phyloP scores from a whole-genome alignment of 2,888 invertebrate species.

The Cryptus viduatorius region DNA sequence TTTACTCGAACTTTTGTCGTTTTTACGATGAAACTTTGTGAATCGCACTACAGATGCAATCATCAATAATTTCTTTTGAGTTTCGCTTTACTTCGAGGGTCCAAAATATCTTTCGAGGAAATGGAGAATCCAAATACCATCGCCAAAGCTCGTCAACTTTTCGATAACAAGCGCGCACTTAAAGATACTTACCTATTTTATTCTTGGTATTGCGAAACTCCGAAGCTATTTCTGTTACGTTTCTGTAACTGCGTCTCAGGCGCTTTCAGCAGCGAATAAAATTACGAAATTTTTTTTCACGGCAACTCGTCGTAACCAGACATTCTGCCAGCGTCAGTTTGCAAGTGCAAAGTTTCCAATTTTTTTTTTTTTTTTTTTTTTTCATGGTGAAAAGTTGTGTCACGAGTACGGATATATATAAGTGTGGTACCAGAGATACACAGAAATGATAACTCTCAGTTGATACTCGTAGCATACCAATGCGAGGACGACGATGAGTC shows the following conservation, averaged over 20 bases:
- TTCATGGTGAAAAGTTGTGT: slow-evolving; percentile 13
- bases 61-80: too few relatives aligned
- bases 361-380: not conserved
- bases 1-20: not conserved
- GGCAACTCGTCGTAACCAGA: not conserved
- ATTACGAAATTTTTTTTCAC: not conserved
- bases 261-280: not conserved
- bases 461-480: slow-evolving; percentile 3
- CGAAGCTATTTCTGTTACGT: not conserved
- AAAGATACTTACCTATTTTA: not conserved
- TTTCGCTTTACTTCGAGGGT: too few relatives aligned
- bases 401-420: slow-evolving; percentile 7
- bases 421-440: slow-evolving; percentile 57
- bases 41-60: too few relatives aligned
- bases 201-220: not conserved
- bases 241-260: not conserved
- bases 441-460: slow-evolving; percentile 45
- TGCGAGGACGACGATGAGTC: slow-evolving; percentile 22
- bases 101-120: too few relatives aligned
- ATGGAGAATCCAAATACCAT: too few relatives aligned
- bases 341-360: not conserved
- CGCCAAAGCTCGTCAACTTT: too few relatives aligned
- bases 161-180: not conserved
- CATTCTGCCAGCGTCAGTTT: not conserved
- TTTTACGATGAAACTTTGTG: not conserved